Evolutionary conservation across 35 echinoderm and acorn worm species (phyloP).

Genomic region (Holothuria glaberrima): DNA sequence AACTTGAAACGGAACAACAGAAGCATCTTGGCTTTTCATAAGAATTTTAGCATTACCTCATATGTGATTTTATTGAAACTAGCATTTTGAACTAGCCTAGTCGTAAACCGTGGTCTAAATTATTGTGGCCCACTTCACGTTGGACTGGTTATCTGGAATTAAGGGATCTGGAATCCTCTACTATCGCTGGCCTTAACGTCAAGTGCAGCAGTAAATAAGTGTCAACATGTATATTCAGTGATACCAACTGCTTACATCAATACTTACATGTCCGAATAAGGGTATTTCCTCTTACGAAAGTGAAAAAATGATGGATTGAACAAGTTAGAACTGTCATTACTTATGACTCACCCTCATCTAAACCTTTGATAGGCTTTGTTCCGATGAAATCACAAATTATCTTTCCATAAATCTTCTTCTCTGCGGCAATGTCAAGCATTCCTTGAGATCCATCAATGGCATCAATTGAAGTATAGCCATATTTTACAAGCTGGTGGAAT

Average conservation of each 20-base stretch:
- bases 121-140: too few species aligned
- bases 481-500: neutral
- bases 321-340: neutral
- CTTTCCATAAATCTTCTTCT: slow-evolving; percentile 29
- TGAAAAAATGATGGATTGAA: neutral
- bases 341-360: slow-evolving; percentile 3
- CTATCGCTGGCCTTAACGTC: too few species aligned
- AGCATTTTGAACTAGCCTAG: too few species aligned
- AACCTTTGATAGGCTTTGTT: neutral
- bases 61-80: too few species aligned
- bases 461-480: slow-evolving; percentile 22
- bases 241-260: neutral
- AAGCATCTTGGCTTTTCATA: too few species aligned
- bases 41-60: too few species aligned
- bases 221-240: too few species aligned
- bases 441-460: slow-evolving; percentile 33
- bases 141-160: too few species aligned
- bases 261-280: neutral
- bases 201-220: too few species aligned
- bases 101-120: too few species aligned
- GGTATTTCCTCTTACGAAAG: neutral
- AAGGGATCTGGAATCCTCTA: too few species aligned
- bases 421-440: slow-evolving; percentile 18
- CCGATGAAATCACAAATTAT: slow-evolving; percentile 21
- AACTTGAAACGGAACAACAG: too few species aligned